Evolutionary conservation across 2,113 vertebrate species (phyloP).

Genomic region (Lontra canadensis): DNA sequence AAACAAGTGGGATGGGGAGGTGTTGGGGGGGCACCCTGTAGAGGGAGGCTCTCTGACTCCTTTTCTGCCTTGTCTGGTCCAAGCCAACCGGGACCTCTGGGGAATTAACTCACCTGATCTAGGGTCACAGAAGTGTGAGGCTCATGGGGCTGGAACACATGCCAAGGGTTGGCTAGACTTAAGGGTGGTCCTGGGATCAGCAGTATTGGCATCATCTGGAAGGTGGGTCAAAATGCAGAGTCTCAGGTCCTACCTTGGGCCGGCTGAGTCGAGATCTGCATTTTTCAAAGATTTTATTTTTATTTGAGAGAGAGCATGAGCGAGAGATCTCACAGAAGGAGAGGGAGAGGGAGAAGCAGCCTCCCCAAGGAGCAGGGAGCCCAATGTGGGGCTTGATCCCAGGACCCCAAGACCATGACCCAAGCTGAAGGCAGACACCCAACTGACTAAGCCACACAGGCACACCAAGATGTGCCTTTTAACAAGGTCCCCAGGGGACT

Average conservation of each 20-base stretch:
- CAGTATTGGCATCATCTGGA: not conserved
- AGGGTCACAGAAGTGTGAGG: not conserved
- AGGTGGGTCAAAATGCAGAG: not conserved
- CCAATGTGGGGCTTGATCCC: not conserved
- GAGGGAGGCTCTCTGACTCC: not conserved
- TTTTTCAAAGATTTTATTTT: not conserved
- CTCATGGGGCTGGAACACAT: not conserved
- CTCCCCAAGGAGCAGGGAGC: not conserved
- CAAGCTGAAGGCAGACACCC: not conserved
- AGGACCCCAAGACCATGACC: not conserved
- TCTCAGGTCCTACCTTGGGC: not conserved
- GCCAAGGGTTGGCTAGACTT: not conserved
- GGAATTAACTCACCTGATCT: not conserved
- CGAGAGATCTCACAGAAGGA: not conserved
- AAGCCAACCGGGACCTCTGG: not conserved
- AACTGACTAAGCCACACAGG: not conserved
- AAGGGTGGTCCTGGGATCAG: not conserved
- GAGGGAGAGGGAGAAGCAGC: not conserved
- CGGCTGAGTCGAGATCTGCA: not conserved
- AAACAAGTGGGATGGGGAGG: not conserved
- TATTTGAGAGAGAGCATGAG: not conserved
- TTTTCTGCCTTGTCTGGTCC: not conserved
- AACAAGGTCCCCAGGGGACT: not conserved
- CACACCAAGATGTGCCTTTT: not conserved
- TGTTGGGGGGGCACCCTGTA: fast-evolving